Conservation (phyloP, 2,113 vertebrate species). For the Gymnocephalus cernua region DNA sequence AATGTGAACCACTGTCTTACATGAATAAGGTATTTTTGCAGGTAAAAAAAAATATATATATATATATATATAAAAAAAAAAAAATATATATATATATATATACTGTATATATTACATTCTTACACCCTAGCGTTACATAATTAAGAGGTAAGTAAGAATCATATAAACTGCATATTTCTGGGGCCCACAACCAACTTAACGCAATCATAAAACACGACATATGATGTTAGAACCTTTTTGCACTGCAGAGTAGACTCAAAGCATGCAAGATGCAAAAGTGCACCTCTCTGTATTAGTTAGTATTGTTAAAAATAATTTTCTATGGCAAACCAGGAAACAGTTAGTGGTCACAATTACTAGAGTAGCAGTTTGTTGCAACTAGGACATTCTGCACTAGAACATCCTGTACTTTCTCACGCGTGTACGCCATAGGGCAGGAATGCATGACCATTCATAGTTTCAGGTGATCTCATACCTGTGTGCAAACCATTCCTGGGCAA, state of each 20-base stretch:
- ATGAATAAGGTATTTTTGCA: too few species aligned
- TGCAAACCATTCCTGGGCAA: conserved; percentile 14
- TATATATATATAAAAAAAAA: too few species aligned
- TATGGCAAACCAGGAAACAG: background rate
- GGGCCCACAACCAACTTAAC: background rate
- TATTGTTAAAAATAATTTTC: background rate
- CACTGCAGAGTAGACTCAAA: background rate
- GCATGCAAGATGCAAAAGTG: background rate
- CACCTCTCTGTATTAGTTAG: background rate
- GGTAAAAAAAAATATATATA: too few species aligned
- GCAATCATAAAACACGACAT: background rate
- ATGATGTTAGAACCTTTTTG: background rate
- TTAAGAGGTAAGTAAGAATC: background rate
- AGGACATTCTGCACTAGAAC: background rate
- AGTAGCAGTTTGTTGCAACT: background rate
- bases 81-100: too few species aligned
- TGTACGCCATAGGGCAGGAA: background rate
- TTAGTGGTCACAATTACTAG: background rate
- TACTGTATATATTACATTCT: too few species aligned
- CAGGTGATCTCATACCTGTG: conserved; percentile 9
- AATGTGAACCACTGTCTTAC: too few species aligned
- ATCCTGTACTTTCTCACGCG: background rate
- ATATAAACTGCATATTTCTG: conserved; percentile 1
- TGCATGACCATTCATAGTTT: conserved; percentile 16
- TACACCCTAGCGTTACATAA: background rate